Evolutionary conservation across 2,113 vertebrate genomes (phyloP), one percentile per base, ranked within the genome.

Genomic region (Lycaon pictus): DNA sequence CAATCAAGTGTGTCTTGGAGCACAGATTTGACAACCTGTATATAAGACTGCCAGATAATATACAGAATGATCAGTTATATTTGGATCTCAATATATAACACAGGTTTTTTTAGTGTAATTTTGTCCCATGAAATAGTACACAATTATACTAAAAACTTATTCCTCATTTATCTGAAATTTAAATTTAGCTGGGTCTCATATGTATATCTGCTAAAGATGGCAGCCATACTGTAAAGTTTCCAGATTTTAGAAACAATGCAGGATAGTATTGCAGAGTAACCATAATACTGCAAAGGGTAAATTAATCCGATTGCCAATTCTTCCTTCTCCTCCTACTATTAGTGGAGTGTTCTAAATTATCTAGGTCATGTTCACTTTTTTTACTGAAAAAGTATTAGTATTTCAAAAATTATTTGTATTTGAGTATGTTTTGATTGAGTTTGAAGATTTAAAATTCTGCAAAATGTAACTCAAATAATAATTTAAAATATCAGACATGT

Each of bases 381-480:
- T 90, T 97, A 90, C 13, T 29, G 11, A 80, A 95, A 72, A 13
- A 62, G 4, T 88, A 88, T 53, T 53, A 15, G 16, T 69, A 63
- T 58, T 71, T 81, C 5, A 84, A 91, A 93, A 88, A 76, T 74
- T 83, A 62, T 82, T 77, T 93, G 8, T 48, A 80, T 35, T 32
- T 56, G 11, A 29, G 1, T 37, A n/a, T 74, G 11, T 80, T 27
- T 96, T 56, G 58, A 79, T 55, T 95, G 48, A 80, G 16, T 88
- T 25, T 69, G 23, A n/a, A 6, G 17, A 82, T 74, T 16, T 80
- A 84, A 72, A 83, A 88, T 74, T 93, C 67, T 88, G 16, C 65
- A 84, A 74, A 95, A 88, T 53, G 0, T 35, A 81, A 79, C 79
- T 90, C 88, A 93, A 93, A 58, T 55, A 91, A 79, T 94, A 7